Conservation (phyloP, 2,113 vertebrate genomes). For the Pterophyllum scalare region DNA sequence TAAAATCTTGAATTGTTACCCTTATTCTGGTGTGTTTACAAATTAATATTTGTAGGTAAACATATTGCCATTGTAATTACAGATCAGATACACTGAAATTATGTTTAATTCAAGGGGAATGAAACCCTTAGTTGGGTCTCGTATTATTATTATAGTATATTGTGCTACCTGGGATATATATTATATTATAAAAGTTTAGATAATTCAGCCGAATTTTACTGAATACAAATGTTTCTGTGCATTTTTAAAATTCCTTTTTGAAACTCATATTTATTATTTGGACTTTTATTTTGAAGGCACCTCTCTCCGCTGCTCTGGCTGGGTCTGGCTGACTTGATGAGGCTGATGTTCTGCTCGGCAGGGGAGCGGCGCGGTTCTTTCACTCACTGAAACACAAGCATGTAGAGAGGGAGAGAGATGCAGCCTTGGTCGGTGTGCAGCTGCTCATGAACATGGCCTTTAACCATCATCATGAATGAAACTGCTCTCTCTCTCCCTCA, state of each 20-base stretch:
- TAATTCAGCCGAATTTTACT: background rate
- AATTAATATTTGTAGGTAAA: background rate
- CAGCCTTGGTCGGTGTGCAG: conserved; percentile 62
- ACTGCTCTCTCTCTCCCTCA: conserved; percentile 6
- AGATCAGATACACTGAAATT: background rate
- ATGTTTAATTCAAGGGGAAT: background rate
- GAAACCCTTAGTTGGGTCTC: background rate
- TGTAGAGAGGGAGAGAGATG: conserved; percentile 28
- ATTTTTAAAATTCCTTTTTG: background rate
- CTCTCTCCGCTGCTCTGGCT: background rate
- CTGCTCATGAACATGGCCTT: conserved; percentile 65
- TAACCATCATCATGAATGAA: conserved; percentile 22
- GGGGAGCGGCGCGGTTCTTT: conserved; percentile 77
- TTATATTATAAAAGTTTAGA: background rate
- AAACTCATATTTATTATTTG: background rate
- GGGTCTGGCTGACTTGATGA: conserved; percentile 51
- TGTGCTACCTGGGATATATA: background rate
- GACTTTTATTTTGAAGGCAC: conserved; percentile 59
- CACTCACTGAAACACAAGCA: conserved; percentile 68
- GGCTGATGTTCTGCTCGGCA: conserved; percentile 74
- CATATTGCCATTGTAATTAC: background rate
- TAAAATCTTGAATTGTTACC: background rate
- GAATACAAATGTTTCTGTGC: background rate
- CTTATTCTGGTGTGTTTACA: background rate
- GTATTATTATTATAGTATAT: background rate